Evolutionary conservation across 2,113 vertebrate genomes (phyloP), one percentile per base, ranked within the genome.

Genomic region (Pungitius pungitius): DNA sequence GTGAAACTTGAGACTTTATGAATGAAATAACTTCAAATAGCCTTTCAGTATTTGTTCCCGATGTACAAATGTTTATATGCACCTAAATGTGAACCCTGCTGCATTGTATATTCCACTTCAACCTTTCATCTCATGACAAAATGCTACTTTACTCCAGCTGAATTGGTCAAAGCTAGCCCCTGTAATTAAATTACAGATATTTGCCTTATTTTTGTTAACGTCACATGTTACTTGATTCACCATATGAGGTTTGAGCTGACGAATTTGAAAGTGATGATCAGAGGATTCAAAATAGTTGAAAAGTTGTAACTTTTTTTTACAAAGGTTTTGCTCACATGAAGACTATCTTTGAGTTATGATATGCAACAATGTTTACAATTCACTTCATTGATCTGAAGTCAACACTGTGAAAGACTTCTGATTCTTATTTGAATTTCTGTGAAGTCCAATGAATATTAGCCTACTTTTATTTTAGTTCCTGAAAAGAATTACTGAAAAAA

Each of bases 361-460:
- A 84, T 85, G 83, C 87, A 88, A 91, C 73, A 33, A 85, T 87
- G 92, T 93, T 93, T 93, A 93, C 90, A 91, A 69, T 69, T 87
- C 83, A 88, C 90, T 72, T 84, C 70, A 33, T 56, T 49, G 81
- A 81, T 87, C 87, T 91, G 87, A 85, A 77, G 75, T 71, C 77
- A 86, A 68, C 89, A 92, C 90, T 93, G 90, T 92, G 90, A 93
- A 90, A 3, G 18, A 78, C 73, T 86, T 89, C 37, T 70, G 60
- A 80, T 87, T 87, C 68, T 82, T 65, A 26, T 79, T 56, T 76
- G 81, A 85, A 81, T 80, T 72, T 43, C 7, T 45, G 60, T 45
- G 40, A 63, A 85, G 82, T 86, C 80, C 62, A 39, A 80, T 87
- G 63, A 79, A 83, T 49, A 82, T 79, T 61, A 65, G 5, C 42